These are phyloP conservation scores for Agriotes lineatus DNA, from an alignment of 2,888 invertebrate species.

Conservation along the genomic window DNA sequence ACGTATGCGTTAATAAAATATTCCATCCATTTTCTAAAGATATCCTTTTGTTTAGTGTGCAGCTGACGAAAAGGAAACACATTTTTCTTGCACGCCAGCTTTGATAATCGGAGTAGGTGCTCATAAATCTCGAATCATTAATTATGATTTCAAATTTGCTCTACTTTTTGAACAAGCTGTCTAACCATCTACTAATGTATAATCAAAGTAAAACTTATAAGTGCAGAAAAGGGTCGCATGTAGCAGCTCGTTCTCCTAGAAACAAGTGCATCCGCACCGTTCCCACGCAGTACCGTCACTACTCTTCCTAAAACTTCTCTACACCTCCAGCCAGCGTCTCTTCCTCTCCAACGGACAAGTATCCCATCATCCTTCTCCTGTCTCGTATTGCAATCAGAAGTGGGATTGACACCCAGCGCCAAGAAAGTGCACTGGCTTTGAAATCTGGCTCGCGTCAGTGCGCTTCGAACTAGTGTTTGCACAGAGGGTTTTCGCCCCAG, in stretches of 20 bases:
- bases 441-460: constrained; percentile 56
- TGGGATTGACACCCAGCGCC: constrained; percentile 25
- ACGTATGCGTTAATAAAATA: too few species aligned
- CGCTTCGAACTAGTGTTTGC: constrained; percentile 52
- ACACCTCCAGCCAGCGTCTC: neutral
- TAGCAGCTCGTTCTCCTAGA: constrained; percentile 33
- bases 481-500: constrained; percentile 52
- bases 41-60: too few species aligned
- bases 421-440: constrained; percentile 52
- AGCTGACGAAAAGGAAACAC: too few species aligned
- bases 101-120: too few species aligned
- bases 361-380: neutral
- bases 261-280: constrained; percentile 46
- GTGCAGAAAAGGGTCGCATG: constrained; percentile 28
- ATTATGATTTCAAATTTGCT: too few species aligned
- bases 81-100: too few species aligned
- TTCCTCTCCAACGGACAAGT: neutral
- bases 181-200: too few species aligned
- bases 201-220: too few species aligned
- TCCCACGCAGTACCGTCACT: constrained; percentile 21
- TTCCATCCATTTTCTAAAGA: too few species aligned
- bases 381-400: neutral
- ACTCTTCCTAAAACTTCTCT: neutral
- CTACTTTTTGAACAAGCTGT: too few species aligned
- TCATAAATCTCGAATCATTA: too few species aligned